These are phyloP conservation scores for Colletes gigas DNA, from an alignment of 1,140 invertebrate species.

Conservation along the genomic window DNA sequence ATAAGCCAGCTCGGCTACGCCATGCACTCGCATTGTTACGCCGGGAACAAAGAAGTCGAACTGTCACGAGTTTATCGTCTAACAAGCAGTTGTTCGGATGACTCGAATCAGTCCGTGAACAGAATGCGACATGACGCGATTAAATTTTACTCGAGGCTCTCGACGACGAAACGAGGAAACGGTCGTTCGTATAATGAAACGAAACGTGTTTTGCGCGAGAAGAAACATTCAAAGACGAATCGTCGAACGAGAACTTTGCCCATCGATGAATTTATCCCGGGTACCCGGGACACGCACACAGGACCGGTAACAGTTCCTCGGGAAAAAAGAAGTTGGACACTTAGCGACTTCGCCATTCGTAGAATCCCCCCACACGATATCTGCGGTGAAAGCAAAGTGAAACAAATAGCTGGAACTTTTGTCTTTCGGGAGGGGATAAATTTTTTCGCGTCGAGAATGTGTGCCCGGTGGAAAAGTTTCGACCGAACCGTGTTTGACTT, in stretches of 20 bases:
- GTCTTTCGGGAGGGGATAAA: constrained; percentile 19
- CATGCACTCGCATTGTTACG: constrained; percentile 12
- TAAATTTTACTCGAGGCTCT: background rate
- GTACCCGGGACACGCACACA: background rate
- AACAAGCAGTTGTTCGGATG: constrained; percentile 17
- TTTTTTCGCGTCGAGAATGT: constrained; percentile 52
- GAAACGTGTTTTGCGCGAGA: background rate
- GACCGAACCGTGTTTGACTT: constrained; percentile 66
- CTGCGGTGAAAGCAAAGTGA: constrained; percentile 62
- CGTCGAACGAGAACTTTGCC: background rate
- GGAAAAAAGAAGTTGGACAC: constrained; percentile 43
- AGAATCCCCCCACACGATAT: background rate
- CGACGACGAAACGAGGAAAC: background rate
- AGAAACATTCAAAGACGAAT: background rate
- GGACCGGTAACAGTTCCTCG: background rate
- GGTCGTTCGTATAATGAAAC: no score
- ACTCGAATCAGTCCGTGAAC: constrained; percentile 25
- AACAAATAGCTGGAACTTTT: constrained; percentile 63
- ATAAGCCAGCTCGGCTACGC: constrained; percentile 33
- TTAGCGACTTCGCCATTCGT: constrained; percentile 42
- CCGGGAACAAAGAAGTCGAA: background rate
- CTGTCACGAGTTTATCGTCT: constrained; percentile 1
- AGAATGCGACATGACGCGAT: no score
- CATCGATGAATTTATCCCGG: constrained; percentile 27
- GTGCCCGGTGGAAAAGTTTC: constrained; percentile 55